Base-by-base conservation (phyloP, 2,888 invertebrate genomes). In the Melanostoma mellinum region DNA sequence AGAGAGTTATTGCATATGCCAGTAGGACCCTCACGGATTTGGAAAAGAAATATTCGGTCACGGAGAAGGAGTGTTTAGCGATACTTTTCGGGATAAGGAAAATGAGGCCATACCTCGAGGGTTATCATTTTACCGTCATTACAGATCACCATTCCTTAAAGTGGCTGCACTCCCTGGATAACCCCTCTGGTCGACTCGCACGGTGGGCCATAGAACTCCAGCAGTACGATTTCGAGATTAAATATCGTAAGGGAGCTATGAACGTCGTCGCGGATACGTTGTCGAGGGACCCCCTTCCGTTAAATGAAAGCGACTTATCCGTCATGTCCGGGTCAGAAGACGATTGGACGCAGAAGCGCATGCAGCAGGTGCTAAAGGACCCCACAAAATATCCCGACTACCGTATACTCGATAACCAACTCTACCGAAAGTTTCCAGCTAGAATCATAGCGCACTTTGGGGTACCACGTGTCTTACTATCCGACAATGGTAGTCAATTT, bases 181-280 rank as follows among this genome's bases (percentile, higher is more conserved):
- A 55, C 5, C 36, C 36, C 0, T 55, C 55, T 0, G 55, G 36
- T 1, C 10, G 36, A 0, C 2, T 55, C 6, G 55, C 38, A 0
- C 55, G 38, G 2, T 55, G 55, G 36, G 55, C 55, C 8, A 36
- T 55, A 4, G 55, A 55, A 8, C 36, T 55, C 0, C 38, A 55
- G 9, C 38, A 55, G 5, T 55, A 55, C 8, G 36, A 55, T 4
- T 55, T 55, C 6, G 55, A 55, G 4, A 38, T 55, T 1, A n/a
- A 55, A 8, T 38, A 55, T 2, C 10, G 30, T 0, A 56, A 56
- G 3, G 56, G 40, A 1, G 20, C 56, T 1, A 40, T 40, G 40
- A 56, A 56, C 9, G 30, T 56, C 2, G 56, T 56, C 1, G 56
- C 38, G 0, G 56, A 56, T 3, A 5, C 56, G 0, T 5, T 56